Base-by-base conservation (phyloP, 2,888 invertebrate genomes). In the Exocentrus adspersus region DNA sequence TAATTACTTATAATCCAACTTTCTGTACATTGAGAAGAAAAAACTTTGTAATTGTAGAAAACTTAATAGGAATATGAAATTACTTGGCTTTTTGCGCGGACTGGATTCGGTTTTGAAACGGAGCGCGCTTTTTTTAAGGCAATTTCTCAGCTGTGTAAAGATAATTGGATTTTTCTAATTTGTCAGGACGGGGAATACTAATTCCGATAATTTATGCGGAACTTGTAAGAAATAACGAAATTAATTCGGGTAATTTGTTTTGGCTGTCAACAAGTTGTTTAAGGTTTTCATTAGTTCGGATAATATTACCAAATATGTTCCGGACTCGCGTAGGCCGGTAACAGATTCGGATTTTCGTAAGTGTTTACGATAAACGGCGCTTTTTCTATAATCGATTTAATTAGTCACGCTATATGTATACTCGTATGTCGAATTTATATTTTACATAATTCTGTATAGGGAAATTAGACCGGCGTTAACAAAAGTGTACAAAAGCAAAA, bases 141-240 rank as follows among this genome's bases (percentile, higher is more conserved):
- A 57, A 43, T 16, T 20, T 24, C 53, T 20, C 5, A 7, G 28
- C n/a, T 12, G 46, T 57, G n/a, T n/a, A n/a, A n/a, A n/a, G n/a
- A n/a, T n/a, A 57, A 57, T 57, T 57, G 57, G 46, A 46, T 57
- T 57, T 57, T 57, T 45, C 46, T 57, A 57, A 57, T 57, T 57
- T 57, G 54, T 54, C 43, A 43, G 30, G n/a, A n/a, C n/a, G n/a
- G n/a, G n/a, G 51, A 37, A 45, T 54, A 43, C 17, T 43, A 54
- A 42, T 43, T 28, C 28, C 16, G 5, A 37, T 54, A 54, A 54
- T 43, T 54, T 54, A 54, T 43, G 54, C 43, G 43, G 42, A 45
- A 54, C 28, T 45, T 28, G 37, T 45, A 45, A 21, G 54, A 54
- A 43, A 54, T 54, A 57, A 57, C 41, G 54, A 43, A 43, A 54